Base-by-base conservation (phyloP, 2,888 invertebrate genomes). In the Philereme vetulata region DNA sequence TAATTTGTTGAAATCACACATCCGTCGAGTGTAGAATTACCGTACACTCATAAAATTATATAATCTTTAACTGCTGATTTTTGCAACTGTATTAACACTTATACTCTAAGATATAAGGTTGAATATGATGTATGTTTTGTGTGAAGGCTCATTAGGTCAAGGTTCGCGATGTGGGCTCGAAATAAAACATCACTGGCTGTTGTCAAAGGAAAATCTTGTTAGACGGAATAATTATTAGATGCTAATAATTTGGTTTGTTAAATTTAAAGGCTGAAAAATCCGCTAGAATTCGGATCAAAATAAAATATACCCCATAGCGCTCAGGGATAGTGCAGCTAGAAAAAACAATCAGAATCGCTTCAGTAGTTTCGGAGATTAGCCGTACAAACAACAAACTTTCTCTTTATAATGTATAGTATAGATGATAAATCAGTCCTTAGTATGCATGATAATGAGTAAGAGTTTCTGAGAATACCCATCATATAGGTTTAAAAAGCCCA, bases 1-100 rank as follows among this genome's bases (percentile, higher is more conserved):
- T 65, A 65, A 66, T 67, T 64, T 60, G 59, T 65, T 56, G 45
- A 62, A 67, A 70, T 64, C 64, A 69, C 67, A 66, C 60, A 67
- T 67, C 63, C 62, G 63, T 60, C 54, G 60, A 60, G 60, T 65
- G 62, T 65, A 63, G 54, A 65, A 62, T 67, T 70, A 65, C 66
- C 57, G 60, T 57, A 45, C 35, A 55, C 60, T 66, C 64, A 56
- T 63, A 58, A 65, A 54, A 65, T 70, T 70, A 67, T 58, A 60
- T 70, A 67, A 67, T 57, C 57, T 36, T 9, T 8, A 32, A 52
- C 47, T 51, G 49, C 46, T 48, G 45, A 59, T 58, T 62, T 56
- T 58, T 51, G 32, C 8, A 40, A 38, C 7, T 10, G 50, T 21
- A 10, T 40, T 52, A 40, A 46, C 47, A 44, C 62, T 51, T 51